Base-by-base conservation (phyloP, 2,797 vertebrate genomes). In the Valencia hispanica region DNA sequence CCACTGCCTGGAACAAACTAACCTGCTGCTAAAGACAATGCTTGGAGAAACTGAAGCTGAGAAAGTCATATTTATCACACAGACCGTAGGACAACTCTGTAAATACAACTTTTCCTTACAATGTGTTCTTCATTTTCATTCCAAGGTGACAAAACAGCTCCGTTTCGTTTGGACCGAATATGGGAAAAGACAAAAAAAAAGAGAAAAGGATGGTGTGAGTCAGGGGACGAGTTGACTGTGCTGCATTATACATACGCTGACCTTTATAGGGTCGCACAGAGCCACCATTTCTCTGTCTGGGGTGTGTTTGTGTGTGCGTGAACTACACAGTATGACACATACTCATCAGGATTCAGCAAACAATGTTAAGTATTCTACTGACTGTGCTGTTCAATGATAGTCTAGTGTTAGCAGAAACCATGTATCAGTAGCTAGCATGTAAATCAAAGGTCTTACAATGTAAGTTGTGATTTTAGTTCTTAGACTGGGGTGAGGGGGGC, bases 181-280 rank as follows among this genome's bases (percentile, higher is more conserved):
- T 73, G 43, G 18, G 55, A 73, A 65, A n/a, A 65, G 55, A 51
- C 7, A 36, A 25, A 32, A 22, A 78, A 73, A 61, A 25, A 51
- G 25, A 25, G 70, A 61, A 55, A 27, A 12, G 69, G 22, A 70
- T 79, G 73, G 74, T 36, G 73, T 78, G 87, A 83, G 81, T 80
- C 74, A 47, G 50, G 22, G 47, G 74, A 72, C 77, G 73, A 65
- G 72, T 78, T 36, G 77, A 22, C 74, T 74, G 85, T 81, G 84
- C 51, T 92, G 83, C 82, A 91, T 91, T 91, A 91, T 84, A 91
- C 91, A 91, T 89, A 48, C 25, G 4, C 69, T 88, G 89, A 92
- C 91, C 91, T 92, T 92, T 90, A 79, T 72, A 57, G 74, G 68
- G 69, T 65, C 79, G 79, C 81, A 45, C 32, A 72, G 75, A 74